These are phyloP conservation scores for Julus scanicus DNA, from an alignment of 2,888 invertebrate genomes.

Conservation along the genomic window DNA sequence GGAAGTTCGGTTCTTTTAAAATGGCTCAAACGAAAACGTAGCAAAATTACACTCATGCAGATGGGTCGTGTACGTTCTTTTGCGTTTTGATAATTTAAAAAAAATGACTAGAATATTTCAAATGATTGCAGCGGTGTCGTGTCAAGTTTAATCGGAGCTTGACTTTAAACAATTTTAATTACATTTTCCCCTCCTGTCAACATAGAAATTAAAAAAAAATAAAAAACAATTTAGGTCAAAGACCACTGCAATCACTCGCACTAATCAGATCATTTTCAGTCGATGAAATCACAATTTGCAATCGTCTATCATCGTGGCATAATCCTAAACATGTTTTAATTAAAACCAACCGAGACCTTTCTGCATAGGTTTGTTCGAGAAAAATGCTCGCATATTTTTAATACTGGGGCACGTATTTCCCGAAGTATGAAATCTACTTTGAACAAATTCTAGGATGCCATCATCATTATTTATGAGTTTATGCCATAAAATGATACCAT, in stretches of 20 bases:
- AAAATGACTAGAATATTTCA: conserved; percentile 30
- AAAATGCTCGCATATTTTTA: neutral
- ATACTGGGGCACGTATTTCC: neutral
- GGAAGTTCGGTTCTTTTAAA: neutral
- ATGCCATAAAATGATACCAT: neutral
- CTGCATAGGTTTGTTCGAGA: neutral
- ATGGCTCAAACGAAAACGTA: neutral
- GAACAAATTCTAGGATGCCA: neutral
- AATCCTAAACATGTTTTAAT: neutral
- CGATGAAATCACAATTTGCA: neutral
- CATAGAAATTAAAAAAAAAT: neutral
- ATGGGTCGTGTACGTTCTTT: neutral
- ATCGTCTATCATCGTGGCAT: neutral
- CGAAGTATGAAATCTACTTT: conserved; percentile 31
- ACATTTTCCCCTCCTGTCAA: neutral
- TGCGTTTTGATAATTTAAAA: neutral
- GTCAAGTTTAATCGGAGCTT: neutral
- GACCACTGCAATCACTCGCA: neutral
- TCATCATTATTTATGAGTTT: neutral
- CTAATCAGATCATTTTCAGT: conserved; percentile 29
- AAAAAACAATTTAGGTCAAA: neutral
- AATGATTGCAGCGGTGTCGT: neutral
- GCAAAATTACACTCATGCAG: neutral
- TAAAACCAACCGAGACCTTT: neutral
- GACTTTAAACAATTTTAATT: neutral